Conservation (phyloP, 2,888 invertebrate species). For the Thalpophila matura region DNA sequence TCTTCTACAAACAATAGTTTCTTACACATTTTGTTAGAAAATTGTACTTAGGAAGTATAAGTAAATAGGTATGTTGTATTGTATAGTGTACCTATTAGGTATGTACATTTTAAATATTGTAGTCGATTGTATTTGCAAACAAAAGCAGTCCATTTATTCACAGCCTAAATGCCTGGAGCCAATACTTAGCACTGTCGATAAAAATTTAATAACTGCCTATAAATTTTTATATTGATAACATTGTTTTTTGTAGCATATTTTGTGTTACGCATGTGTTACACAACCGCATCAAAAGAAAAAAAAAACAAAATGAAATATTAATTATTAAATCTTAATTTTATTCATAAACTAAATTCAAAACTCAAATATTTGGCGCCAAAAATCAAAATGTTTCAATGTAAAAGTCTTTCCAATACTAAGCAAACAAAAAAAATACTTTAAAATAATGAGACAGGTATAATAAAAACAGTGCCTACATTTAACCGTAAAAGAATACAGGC, state of each 20-base stretch:
- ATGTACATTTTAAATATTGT: too few species aligned
- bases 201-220: constrained; percentile 6
- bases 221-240: constrained; percentile 2
- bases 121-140: too few species aligned
- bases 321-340: constrained; percentile 1
- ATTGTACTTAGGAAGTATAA: too few species aligned
- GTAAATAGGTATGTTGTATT: too few species aligned
- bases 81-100: too few species aligned
- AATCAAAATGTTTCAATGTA: constrained; percentile 29
- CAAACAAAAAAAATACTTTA: background rate
- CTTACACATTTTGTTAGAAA: background rate
- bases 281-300: background rate
- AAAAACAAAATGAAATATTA: background rate
- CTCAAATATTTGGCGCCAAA: constrained; percentile 12
- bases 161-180: background rate
- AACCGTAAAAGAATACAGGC: constrained; percentile 44
- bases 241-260: constrained; percentile 13
- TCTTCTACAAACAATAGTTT: background rate
- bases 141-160: background rate
- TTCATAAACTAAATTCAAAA: background rate
- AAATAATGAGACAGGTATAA: too few species aligned
- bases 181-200: constrained; percentile 1
- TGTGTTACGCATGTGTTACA: background rate
- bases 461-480: too few species aligned
- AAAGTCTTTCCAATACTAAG: constrained; percentile 13